A percentile compares a stretch with the other conserved stretches of the same genome.
Conservation (phyloP, 2,888 invertebrate genomes). For the Phyto melanocephala region DNA sequence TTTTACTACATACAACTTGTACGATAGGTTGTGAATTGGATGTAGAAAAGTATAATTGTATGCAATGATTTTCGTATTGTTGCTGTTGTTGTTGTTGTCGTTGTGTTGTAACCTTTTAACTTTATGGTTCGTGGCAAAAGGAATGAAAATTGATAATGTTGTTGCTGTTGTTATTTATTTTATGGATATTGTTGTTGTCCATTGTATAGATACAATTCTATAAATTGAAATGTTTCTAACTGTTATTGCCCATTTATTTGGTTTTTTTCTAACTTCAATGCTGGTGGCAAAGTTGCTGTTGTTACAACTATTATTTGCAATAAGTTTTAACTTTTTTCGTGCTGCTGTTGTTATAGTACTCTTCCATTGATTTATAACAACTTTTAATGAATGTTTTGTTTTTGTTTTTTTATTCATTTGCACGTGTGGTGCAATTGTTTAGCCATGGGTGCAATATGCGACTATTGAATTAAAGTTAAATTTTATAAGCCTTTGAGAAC, state of each 20-base stretch:
- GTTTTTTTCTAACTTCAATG: neutral
- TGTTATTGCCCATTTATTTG: conserved; percentile 1
- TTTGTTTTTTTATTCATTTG: too few species aligned
- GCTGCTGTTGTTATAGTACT: neutral
- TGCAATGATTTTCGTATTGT: neutral
- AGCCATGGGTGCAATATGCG: too few species aligned
- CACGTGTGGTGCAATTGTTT: neutral
- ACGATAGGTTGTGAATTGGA: too few species aligned
- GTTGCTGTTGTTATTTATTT: neutral
- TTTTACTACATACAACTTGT: too few species aligned
- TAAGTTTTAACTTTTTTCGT: neutral
- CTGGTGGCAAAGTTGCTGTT: neutral
- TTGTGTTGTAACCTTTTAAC: conserved; percentile 40
- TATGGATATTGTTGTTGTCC: neutral
- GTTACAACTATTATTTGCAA: neutral
- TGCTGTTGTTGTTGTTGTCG: neutral
- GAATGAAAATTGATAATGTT: neutral
- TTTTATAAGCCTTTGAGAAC: too few species aligned
- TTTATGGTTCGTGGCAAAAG: conserved; percentile 41
- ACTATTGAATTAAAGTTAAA: too few species aligned
- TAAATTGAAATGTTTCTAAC: conserved; percentile 33
- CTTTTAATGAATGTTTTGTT: neutral
- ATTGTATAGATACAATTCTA: conserved; percentile 8
- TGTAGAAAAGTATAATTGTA: too few species aligned
- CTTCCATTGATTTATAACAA: conserved; percentile 19